Percentiles rank a stretch among this genome's conserved stretches.
These are phyloP conservation scores for Brachionus rotundiformis DNA, from an alignment of 1,140 invertebrate species.

Conservation along the genomic window DNA sequence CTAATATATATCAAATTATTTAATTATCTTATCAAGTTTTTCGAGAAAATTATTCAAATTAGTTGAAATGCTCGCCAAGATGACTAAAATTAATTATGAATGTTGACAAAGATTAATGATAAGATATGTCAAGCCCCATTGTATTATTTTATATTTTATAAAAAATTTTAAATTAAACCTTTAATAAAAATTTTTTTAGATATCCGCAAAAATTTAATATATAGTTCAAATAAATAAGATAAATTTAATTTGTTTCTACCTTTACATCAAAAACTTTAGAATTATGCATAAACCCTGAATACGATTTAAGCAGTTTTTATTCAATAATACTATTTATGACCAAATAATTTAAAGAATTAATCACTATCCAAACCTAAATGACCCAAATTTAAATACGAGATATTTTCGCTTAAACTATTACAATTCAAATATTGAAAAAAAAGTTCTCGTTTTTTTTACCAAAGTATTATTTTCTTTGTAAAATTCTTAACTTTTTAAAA, in stretches of 20 bases:
- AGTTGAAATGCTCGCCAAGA: neutral
- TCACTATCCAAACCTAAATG: conserved; percentile 6
- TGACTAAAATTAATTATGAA: neutral
- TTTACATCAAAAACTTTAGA: neutral
- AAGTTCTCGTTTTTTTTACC: neutral
- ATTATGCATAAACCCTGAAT: conserved; percentile 8
- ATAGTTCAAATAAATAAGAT: neutral
- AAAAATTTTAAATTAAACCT: neutral
- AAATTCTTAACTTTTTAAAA: neutral
- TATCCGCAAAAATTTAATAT: neutral
- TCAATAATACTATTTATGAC: neutral
- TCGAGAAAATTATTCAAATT: neutral
- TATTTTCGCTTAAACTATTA: neutral
- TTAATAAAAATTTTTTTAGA: neutral
- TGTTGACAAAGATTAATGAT: conserved; percentile 16
- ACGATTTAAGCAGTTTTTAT: neutral
- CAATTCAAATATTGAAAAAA: neutral
- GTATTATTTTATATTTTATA: neutral
- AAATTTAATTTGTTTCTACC: neutral
- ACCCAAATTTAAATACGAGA: neutral
- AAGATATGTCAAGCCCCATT: neutral
- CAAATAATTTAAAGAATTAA: conserved; percentile 2
- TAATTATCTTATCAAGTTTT: neutral
- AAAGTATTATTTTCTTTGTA: neutral
- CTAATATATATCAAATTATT: neutral